Evolutionary conservation across 30 jellyfish, hydroid and myxozoan species (phyloP).

Genomic region (Aurelia aurita): DNA sequence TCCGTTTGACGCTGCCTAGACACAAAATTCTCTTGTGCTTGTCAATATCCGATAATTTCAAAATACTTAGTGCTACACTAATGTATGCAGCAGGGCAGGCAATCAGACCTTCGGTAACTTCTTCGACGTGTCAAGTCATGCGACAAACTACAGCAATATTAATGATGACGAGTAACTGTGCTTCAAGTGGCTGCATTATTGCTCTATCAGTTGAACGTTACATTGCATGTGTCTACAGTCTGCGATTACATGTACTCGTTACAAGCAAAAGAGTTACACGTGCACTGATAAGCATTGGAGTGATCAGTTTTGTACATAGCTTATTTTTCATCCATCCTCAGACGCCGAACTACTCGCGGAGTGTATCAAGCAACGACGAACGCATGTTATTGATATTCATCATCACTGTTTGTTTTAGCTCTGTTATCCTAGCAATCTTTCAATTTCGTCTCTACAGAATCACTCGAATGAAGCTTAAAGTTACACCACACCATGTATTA

Average conservation of each 20-base stretch:
- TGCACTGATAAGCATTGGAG: no score
- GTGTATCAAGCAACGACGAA: no score
- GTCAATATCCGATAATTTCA: not conserved
- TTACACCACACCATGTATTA: not conserved
- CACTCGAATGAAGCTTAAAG: not conserved
- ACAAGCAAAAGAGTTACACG: no score
- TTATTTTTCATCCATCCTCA: not conserved
- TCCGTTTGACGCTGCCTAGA: conserved; percentile 5
- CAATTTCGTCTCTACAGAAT: conserved; percentile 1
- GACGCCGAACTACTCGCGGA: not conserved
- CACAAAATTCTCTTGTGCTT: conserved; percentile 28
- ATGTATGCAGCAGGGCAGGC: not conserved
- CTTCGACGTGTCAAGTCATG: not conserved
- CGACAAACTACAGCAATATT: not conserved
- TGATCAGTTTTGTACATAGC: not conserved
- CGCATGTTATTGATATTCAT: not conserved
- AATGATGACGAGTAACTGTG: not conserved
- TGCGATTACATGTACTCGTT: no score
- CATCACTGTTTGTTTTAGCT: not conserved
- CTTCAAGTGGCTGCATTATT: conserved; percentile 25
- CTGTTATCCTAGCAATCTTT: not conserved
- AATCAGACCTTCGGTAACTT: not conserved
- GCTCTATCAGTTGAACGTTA: conserved; percentile 24
- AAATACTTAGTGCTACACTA: not conserved
- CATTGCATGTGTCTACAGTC: not conserved